These are phyloP conservation scores for Tinamus major DNA, from an alignment of 2,797 vertebrate species.

Conservation along the genomic window DNA sequence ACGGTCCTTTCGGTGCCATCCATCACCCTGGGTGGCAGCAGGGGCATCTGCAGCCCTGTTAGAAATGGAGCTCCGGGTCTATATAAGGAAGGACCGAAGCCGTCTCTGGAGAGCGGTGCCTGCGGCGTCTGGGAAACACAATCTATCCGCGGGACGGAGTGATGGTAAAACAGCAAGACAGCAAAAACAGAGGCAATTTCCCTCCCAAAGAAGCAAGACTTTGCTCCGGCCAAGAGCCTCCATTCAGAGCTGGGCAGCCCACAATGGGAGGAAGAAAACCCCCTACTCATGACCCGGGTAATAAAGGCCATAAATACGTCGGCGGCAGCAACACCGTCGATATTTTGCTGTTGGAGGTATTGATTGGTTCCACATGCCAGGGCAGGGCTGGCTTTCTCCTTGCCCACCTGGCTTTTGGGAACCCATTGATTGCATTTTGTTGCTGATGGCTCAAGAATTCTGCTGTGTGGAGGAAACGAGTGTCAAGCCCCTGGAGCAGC, in stretches of 20 bases:
- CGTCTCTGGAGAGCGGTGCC: background rate
- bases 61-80: background rate
- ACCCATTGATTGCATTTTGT: conserved; percentile 29
- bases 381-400: conserved; percentile 45
- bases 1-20: background rate
- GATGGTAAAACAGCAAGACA: background rate
- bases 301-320: conserved; percentile 43
- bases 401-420: conserved; percentile 35
- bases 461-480: conserved; percentile 33
- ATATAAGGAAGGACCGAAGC: conserved; percentile 41
- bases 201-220: background rate
- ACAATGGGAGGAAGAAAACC: no score
- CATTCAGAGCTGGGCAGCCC: background rate
- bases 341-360: conserved; percentile 43
- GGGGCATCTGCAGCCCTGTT: background rate
- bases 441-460: conserved; percentile 50
- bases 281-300: background rate
- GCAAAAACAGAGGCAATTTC: background rate
- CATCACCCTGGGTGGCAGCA: background rate
- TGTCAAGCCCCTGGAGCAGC: background rate
- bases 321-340: background rate
- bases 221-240: background rate
- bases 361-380: conserved; percentile 49
- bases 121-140: background rate
- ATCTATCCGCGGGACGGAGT: background rate